Evolutionary conservation across 64 coral and sea anemone species (phyloP), one percentile per base, ranked within the genome.

Genomic region (Acropora yongei): DNA sequence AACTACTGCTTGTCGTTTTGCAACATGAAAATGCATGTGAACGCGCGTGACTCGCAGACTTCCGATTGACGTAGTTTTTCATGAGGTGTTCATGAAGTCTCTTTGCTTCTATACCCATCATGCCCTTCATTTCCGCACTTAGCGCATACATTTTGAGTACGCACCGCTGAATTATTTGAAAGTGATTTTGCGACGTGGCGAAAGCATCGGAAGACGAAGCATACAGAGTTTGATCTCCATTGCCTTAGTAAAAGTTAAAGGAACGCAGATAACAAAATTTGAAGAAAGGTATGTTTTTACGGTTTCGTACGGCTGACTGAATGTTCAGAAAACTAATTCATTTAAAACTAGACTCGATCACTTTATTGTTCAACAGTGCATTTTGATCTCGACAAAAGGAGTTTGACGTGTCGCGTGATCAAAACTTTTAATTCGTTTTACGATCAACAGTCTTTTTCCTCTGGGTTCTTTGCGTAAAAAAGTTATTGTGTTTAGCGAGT

Each of bases 181-280:
- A 41, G 11, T 12, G 6, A 69, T 17, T 84, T 84, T 84, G 82
- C 82, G 65, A 84, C 82, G 82, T 84, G 82, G 82, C 82, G 82
- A 4, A 18, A 45, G 41, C 2, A 6, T 0, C 3, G 11, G 39
- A 39, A 10, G 82, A 30, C 30, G 65, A 71, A 84, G 47, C 71
- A 71, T 84, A 84, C 82, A 47, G 82, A 84, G 3, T 69, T 84
- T 84, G 61, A 84, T 84, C 65, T 68, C 41, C 46, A 3, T 30
- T 68, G n/a, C 9, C 9, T 67, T 14, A 11, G 41, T 14, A 7
- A 5, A 76, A 51, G 80, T 67, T 61, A 46, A 13, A 66, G 41
- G 3, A 45, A 45, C 44, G 57, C 74, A 76, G 8, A 44, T 14
- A 67, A 42, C 8, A 12, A 42, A 20, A 47, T 66, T 44, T 45